Evolutionary conservation across 2,797 vertebrate species (phyloP).

Genomic region (Diglossa cyanea): DNA sequence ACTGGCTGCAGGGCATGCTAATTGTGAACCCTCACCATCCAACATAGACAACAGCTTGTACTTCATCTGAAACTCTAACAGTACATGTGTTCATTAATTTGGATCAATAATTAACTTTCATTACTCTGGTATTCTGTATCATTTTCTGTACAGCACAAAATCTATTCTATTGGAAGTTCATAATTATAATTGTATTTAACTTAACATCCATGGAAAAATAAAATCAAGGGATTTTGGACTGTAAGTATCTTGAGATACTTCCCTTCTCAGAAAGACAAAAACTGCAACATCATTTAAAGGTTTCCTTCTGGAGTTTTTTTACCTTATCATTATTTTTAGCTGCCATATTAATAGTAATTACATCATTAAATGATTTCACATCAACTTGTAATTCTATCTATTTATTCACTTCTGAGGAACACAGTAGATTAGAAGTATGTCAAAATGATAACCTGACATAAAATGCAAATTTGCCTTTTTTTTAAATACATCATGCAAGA

Average conservation of each 20-base stretch:
- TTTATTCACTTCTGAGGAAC: conserved; percentile 45
- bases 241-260: not conserved
- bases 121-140: not conserved
- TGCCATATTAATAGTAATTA: conserved; percentile 42
- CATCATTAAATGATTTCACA: conserved; percentile 54
- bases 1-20: not conserved
- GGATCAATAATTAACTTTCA: not conserved
- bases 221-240: not conserved
- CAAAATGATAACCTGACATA: conserved; percentile 52
- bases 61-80: not conserved
- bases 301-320: not conserved
- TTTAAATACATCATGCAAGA: conserved; percentile 28
- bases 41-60: fast-evolving
- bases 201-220: not conserved
- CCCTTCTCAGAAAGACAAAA: not conserved
- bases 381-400: conserved; percentile 52
- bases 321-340: not conserved
- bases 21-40: not conserved
- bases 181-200: not conserved
- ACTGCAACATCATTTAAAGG: not conserved
- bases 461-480: conserved; percentile 46
- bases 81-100: not conserved
- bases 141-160: not conserved
- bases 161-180: not conserved
- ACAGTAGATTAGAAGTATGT: conserved; percentile 46